Base-by-base conservation (phyloP, 2,888 invertebrate genomes). In the Tipula vernalis region DNA sequence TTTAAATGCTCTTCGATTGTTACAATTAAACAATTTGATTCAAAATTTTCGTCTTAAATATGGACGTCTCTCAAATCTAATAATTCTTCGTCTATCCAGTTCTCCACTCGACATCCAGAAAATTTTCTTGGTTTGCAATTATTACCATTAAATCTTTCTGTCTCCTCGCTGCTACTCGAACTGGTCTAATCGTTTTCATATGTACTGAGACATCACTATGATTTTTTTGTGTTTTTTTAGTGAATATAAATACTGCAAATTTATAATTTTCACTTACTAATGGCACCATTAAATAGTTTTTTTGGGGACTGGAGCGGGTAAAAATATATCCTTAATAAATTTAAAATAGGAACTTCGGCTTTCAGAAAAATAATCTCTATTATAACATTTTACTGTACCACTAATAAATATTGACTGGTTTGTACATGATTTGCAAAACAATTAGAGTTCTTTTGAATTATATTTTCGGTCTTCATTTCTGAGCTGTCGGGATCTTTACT, bases 351-450 rank as follows among this genome's bases (percentile, higher is more conserved):
- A n/a, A n/a, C n/a, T n/a, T n/a, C n/a, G n/a, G n/a, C n/a, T n/a
- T n/a, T n/a, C n/a, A n/a, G n/a, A n/a, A n/a, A n/a, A 44, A 2
- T 10, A 44, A 44, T 44, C 44, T 44, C 44, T 44, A 44, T 39
- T 4, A 39, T 3, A 39, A 39, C 39, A 39, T 39, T 39, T 39
- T 47, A 87, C 85, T n/a, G n/a, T 18, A 87, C 85, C 18, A 85
- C 85, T 47, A 39, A 15, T 18, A 47, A 86, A 51, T 85, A 87
- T 44, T 87, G 85, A 12, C 87, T 85, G 6, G 84, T 47, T 84
- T 36, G 18, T 5, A 87, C 85, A 87, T 87, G 87, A 13, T 36
- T 36, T 42, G n/a, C 28, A 13, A 8, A 28, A 41, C 87, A 87
- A 6, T 1, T 3, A 36, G 10, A 2, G 3, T 47, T 36, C 8